Percentiles rank a stretch among this genome's conserved stretches.
Evolutionary conservation across 1,140 invertebrate species (phyloP).

Genomic region (Drosophila funebris): DNA sequence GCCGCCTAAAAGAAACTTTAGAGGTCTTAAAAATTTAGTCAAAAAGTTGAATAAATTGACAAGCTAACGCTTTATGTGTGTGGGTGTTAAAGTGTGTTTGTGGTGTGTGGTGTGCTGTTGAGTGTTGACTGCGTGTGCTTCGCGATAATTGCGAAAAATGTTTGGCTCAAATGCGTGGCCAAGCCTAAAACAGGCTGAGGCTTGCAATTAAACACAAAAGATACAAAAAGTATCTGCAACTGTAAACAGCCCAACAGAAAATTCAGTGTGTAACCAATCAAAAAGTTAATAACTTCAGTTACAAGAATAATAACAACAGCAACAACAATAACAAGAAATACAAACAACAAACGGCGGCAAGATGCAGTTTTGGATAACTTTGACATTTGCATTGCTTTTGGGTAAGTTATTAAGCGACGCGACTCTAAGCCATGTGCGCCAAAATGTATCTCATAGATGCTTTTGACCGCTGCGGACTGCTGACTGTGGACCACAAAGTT

Average conservation of each 20-base stretch:
- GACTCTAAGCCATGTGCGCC: slow-evolving; percentile 25
- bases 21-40: slow-evolving; percentile 1
- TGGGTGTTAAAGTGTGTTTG: background rate
- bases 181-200: slow-evolving; percentile 55
- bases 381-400: slow-evolving; percentile 78
- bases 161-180: slow-evolving; percentile 45
- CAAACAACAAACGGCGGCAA: slow-evolving; percentile 43
- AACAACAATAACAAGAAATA: slow-evolving; percentile 13
- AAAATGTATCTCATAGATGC: slow-evolving; percentile 68
- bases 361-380: slow-evolving; percentile 82
- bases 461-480: slow-evolving; percentile 55
- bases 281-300: slow-evolving; percentile 3
- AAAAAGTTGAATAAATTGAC: slow-evolving; percentile 35
- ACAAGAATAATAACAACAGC: slow-evolving; percentile 1
- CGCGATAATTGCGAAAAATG: slow-evolving; percentile 15
- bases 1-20: background rate
- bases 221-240: slow-evolving; percentile 56
- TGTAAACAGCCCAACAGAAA: slow-evolving; percentile 41
- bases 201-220: slow-evolving; percentile 53
- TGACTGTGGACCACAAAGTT: slow-evolving; percentile 53
- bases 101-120: too few species aligned
- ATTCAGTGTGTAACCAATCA: slow-evolving; percentile 6
- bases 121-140: slow-evolving; percentile 17
- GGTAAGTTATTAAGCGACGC: slow-evolving; percentile 65
- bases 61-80: slow-evolving; percentile 11